Percentiles rank a stretch among this genome's conserved stretches.
phyloP scores from a whole-genome alignment of 2,797 vertebrate genomes.

The Liparis tanakae region DNA sequence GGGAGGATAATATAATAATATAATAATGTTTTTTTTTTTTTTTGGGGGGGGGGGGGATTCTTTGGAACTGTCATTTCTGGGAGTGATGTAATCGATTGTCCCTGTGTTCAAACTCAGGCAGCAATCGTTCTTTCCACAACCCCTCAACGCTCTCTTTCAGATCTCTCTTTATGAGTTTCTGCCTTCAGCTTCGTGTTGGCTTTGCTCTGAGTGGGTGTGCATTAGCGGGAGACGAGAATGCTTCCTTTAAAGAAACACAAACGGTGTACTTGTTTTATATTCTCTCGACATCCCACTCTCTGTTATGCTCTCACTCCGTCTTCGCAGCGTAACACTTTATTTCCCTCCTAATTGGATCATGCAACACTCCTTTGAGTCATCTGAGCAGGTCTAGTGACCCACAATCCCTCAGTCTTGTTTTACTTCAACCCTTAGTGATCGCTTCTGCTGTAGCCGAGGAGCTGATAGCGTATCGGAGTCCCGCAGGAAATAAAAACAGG shows the following conservation, averaged over 20 bases:
- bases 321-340: conserved; percentile 65
- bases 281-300: conserved; percentile 38
- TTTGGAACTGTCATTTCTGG: neutral
- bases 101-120: conserved; percentile 53
- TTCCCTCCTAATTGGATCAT: conserved; percentile 73
- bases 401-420: conserved; percentile 56
- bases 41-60: too few relatives aligned
- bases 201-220: conserved; percentile 45
- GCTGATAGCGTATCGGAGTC: conserved; percentile 54
- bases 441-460: conserved; percentile 36
- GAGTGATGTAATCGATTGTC: conserved; percentile 62
- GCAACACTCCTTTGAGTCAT: conserved; percentile 53
- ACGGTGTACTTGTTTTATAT: conserved; percentile 32
- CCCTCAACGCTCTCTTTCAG: conserved; percentile 28
- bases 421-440: conserved; percentile 48
- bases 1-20: too few relatives aligned
- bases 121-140: conserved; percentile 37
- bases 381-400: conserved; percentile 59
- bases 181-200: conserved; percentile 43
- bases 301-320: conserved; percentile 44
- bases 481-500: conserved; percentile 56
- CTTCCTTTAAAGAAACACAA: conserved; percentile 26
- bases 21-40: too few relatives aligned
- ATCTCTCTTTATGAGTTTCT: conserved; percentile 27
- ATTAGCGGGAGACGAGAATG: conserved; percentile 40